A percentile compares a stretch with the other conserved stretches of the same genome.
Evolutionary conservation across 2,113 vertebrate species (phyloP).

Genomic region (Heterotis niloticus): DNA sequence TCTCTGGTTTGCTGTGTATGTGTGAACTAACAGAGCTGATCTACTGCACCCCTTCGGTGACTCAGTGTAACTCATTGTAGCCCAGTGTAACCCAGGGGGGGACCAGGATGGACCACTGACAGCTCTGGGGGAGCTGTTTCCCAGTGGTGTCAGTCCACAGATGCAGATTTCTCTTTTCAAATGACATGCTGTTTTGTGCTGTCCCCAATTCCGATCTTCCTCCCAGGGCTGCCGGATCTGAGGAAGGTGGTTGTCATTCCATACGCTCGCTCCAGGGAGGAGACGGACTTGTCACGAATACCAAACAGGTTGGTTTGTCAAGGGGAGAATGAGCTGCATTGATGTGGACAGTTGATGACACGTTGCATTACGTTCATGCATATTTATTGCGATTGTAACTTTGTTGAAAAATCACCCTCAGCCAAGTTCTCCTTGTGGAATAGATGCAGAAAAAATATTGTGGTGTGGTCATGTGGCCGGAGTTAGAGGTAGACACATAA

Average conservation of each 20-base stretch:
- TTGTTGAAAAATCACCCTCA: background rate
- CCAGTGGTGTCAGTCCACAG: background rate
- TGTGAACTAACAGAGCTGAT: no score
- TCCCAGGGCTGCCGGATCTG: conserved; percentile 81
- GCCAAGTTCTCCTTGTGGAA: no score
- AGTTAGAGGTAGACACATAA: no score
- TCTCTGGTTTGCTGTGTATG: no score
- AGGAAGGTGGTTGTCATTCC: conserved; percentile 86
- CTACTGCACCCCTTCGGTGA: no score
- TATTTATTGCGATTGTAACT: background rate
- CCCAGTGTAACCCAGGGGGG: no score
- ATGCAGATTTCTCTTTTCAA: background rate
- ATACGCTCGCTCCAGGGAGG: conserved; percentile 72
- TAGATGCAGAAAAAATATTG: no score
- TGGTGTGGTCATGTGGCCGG: no score
- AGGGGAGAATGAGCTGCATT: background rate
- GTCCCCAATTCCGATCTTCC: background rate
- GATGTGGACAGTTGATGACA: no score
- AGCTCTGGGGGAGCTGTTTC: background rate
- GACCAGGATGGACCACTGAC: background rate
- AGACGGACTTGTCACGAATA: conserved; percentile 82
- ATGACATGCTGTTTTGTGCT: conserved; percentile 4
- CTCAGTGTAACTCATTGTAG: no score
- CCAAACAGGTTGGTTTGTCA: conserved; percentile 70
- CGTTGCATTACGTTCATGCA: background rate